Base-by-base conservation (phyloP, 2,797 vertebrate species). In the Thripadectes ignobilis region DNA sequence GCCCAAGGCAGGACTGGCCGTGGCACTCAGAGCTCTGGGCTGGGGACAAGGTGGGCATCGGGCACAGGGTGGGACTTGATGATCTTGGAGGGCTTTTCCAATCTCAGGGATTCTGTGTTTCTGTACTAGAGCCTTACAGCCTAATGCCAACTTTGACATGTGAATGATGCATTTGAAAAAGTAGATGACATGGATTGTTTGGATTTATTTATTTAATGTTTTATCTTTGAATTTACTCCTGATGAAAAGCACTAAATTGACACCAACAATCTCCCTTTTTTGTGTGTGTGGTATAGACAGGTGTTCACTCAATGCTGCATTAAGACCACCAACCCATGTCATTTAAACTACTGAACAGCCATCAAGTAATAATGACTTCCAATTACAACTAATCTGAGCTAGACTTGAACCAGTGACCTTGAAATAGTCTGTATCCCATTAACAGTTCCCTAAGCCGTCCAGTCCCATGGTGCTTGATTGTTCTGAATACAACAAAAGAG, bases 351-450 rank as follows among this genome's bases (percentile, higher is more conserved):
- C 95, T 46, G 95, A 94, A 74, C 91, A 94, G 73, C 76, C 85
- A 61, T 48, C 77, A 90, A 72, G 87, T 54, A 49, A 62, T 84
- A 89, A 85, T 65, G 85, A 85, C 88, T 93, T 82, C 80, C 83
- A 95, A 58, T 90, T 93, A 74, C 71, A 90, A 24, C 76, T 73
- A 39, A 67, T 71, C 58, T 88, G 82, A 84, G 91, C 69, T 79
- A 18, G 55, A 26, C 76, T 86, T 86, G 93, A 87, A 85, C 93
- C 79, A 83, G 72, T 79, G 94, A 82, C 96, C 95, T 86, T 78
- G 88, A 55, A 73, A 74, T 73, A 24, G 59, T 76, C 88, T 74
- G 69, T 89, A 87, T 88, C 77, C 91, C 89, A 95, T 96, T 82
- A 95, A 45, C 92, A 94, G 83, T 75, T 92, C 92, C 91, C 86